Conservation (phyloP, 2,888 invertebrate species). For the Mythimna loreyi region DNA sequence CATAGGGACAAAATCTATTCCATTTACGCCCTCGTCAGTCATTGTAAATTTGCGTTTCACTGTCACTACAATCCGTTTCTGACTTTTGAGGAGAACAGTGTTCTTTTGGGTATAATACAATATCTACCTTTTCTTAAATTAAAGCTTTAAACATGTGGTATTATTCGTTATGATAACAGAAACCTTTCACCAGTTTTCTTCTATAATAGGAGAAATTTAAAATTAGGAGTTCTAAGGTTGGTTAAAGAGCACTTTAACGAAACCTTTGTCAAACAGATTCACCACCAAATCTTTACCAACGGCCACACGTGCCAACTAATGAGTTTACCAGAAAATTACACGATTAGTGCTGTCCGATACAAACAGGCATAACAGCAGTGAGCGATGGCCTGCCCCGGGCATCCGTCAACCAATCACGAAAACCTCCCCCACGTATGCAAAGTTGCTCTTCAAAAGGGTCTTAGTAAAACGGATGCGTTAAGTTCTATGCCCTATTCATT, state of each 20-base stretch:
- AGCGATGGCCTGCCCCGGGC: conserved; percentile 84
- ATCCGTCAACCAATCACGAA: conserved; percentile 74
- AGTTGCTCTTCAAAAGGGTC: conserved; percentile 68
- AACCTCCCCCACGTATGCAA: conserved; percentile 53
- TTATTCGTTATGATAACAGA: background rate
- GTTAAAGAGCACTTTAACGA: background rate
- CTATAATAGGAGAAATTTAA: too few species aligned
- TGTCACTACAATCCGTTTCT: too few species aligned
- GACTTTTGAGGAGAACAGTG: too few species aligned
- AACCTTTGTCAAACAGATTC: conserved; percentile 6
- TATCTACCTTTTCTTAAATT: too few species aligned
- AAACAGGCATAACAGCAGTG: conserved; percentile 76
- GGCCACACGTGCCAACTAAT: conserved; percentile 72
- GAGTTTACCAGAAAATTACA: conserved; percentile 85
- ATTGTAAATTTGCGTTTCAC: too few species aligned
- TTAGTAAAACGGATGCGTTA: conserved; percentile 74
- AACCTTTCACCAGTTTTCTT: background rate
- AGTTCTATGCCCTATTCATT: conserved; percentile 88
- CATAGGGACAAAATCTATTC: too few species aligned
- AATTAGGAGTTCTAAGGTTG: background rate
- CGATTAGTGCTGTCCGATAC: conserved; percentile 85
- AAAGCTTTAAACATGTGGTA: background rate
- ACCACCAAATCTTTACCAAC: conserved; percentile 23
- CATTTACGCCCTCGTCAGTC: too few species aligned
- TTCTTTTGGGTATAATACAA: too few species aligned